Base-by-base conservation (phyloP, 1,140 invertebrate species). In the Linepithema humile region DNA sequence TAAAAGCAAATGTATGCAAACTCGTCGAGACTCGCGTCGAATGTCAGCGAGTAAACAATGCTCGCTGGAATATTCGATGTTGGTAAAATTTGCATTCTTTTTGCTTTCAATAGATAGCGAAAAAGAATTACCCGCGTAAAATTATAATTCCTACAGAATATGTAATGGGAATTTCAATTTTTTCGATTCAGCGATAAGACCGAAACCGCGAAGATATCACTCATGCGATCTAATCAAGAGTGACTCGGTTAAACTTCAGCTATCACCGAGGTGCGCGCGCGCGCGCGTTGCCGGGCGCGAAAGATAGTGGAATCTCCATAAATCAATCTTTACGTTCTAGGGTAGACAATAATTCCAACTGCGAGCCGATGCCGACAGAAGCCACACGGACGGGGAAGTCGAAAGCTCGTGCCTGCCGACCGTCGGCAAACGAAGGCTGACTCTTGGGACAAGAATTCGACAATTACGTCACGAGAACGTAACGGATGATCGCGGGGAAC, bases 381-480 rank as follows among this genome's bases (percentile, higher is more conserved):
- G 82, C 62, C 32, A 26, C 29, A 83, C 29, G 64, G 77, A 73
- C 26, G 26, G 48, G n/a, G 45, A 64, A 77, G 67, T 78, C 40
- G 75, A 23, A 45, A 57, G 48, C 75, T 43, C 75, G 38, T 60
- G 55, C 45, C 75, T 80, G 40, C 48, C 62, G 38, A 43, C 15
- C 60, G 87, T 55, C 38, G 70, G 60, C 38, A 57, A 70, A 60
- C 57, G 82, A 84, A 82, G 74, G 64, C 55, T 48, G 77, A 75
- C 69, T 59, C 74, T 80, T 85, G 89, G 88, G 73, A 84, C 90
- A 91, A 91, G 92, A 94, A 94, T 94, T 94, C 93, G 92, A 91
- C 92, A 94, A 94, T 94, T 94, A 94, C 94, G 93, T 94, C 92
- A 92, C 90, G 88, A 74, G 55, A 89, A 86, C 88, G 90, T 94